Evolutionary conservation across 2,888 invertebrate species (phyloP).

Genomic region (Nephrotoma guestfalica): DNA sequence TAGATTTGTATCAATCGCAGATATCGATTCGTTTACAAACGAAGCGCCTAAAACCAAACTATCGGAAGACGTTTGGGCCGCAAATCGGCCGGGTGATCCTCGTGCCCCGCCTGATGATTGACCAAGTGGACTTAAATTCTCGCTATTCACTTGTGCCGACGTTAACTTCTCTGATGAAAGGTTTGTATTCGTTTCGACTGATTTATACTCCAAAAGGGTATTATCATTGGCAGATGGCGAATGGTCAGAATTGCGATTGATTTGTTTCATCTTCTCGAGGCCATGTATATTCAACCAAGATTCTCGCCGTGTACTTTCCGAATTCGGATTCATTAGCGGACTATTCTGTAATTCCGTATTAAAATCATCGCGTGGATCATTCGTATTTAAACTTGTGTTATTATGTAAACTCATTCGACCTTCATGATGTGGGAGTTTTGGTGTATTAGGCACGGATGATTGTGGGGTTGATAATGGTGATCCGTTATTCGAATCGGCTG

Average conservation of each 20-base stretch:
- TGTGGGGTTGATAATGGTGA: background rate
- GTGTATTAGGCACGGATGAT: background rate
- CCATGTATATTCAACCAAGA: slow-evolving; percentile 30
- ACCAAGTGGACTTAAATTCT: slow-evolving; percentile 9
- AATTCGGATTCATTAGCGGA: background rate
- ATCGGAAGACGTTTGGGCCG: slow-evolving; percentile 18
- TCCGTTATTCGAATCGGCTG: background rate
- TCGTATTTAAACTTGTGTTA: background rate
- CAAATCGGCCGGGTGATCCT: slow-evolving; percentile 8
- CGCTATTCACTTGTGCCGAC: background rate
- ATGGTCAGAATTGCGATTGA: slow-evolving; percentile 25
- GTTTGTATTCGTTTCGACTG: background rate
- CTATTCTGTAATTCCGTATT: background rate
- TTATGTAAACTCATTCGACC: background rate
- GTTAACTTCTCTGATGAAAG: background rate
- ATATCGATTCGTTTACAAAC: slow-evolving; percentile 16
- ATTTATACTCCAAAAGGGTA: background rate
- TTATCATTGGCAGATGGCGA: slow-evolving; percentile 16
- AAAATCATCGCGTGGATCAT: background rate
- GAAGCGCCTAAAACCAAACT: slow-evolving; percentile 20
- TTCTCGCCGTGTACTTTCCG: slow-evolving; percentile 18
- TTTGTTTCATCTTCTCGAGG: slow-evolving; percentile 18
- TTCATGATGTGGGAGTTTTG: slow-evolving; percentile 11
- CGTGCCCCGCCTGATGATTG: slow-evolving; percentile 7
- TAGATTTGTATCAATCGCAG: slow-evolving; percentile 12